Conservation (phyloP, 37 sponge, comb jelly and placozoan genomes). For the Cladorhizidae sp. region DNA sequence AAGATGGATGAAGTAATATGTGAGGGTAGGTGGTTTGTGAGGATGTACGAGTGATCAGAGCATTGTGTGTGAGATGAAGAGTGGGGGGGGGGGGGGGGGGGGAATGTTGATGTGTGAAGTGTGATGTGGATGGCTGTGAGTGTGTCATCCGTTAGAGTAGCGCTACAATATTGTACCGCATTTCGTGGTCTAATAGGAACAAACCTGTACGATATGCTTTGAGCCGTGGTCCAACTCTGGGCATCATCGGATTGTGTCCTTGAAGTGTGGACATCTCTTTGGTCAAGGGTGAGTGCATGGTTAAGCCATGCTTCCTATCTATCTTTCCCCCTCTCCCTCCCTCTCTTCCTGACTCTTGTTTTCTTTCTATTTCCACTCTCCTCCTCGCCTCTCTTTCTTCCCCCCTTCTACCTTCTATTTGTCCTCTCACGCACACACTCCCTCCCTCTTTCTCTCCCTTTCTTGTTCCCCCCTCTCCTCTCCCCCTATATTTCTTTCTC, state of each 20-base stretch:
- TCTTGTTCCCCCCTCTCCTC: background rate
- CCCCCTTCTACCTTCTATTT: too few species aligned
- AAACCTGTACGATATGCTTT: slow-evolving; percentile 87
- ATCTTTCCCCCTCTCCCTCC: background rate
- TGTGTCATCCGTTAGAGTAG: background rate
- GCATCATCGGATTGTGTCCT: slow-evolving; percentile 71
- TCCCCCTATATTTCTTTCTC: background rate
- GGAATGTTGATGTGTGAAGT: background rate
- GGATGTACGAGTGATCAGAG: too few species aligned
- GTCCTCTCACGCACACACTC: background rate
- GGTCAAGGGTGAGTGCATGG: slow-evolving; percentile 52
- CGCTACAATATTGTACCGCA: too few species aligned
- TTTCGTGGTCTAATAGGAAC: slow-evolving; percentile 66
- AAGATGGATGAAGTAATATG: too few species aligned
- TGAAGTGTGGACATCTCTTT: slow-evolving; percentile 92
- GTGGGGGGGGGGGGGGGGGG: too few species aligned
- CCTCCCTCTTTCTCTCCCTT: background rate
- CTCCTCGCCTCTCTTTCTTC: too few species aligned
- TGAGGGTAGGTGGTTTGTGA: too few species aligned
- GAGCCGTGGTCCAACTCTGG: slow-evolving; percentile 92
- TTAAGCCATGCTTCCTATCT: background rate
- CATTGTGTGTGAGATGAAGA: too few species aligned
- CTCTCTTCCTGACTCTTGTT: background rate
- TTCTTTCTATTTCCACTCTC: too few species aligned
- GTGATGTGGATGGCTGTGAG: background rate